Evolutionary conservation across 2,797 vertebrate genomes (phyloP), one percentile per base, ranked within the genome.

Genomic region (Fistularia tabacaria): DNA sequence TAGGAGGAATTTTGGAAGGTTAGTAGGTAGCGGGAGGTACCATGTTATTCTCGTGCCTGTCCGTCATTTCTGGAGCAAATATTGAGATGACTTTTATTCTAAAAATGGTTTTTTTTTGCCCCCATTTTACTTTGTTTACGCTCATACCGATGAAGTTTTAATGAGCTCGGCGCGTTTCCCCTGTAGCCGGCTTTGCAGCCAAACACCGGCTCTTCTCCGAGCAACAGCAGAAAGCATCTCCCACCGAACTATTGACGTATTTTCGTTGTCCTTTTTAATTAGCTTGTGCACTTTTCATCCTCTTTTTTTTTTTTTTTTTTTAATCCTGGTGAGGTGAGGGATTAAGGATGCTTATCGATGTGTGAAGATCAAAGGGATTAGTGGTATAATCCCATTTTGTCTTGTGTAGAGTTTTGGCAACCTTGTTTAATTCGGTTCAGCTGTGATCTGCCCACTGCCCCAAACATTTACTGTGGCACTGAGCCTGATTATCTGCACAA

Each of bases 301-400:
- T 62, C 45, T 70, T 54, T 57, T 62, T 77, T 54, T 63, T 39
- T 73, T 82, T 40, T 40, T 40, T 40, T 50, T 71, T 70, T 51
- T 83, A 80, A 85, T 80, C 80, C 80, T 48, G 37, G 45, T 39
- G 63, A 85, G 74, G 76, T 84, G 70, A 84, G 54, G 78, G 82
- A 85, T 89, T 87, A 83, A 38, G 54, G 68, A 73, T 83, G 50
- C 8, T 83, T 82, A 83, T 88, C 75, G 8, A 63, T 78, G 73
- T 81, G 69, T 85, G 66, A 82, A 85, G 80, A 86, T 85, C 79
- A 84, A 68, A 51, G 62, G 83, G 87, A 85, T 89, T 84, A 84
- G 54, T 43, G 45, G 53, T 62, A 66, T 88, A 86, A 91, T 88
- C 84, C 78, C 62, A 77, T 85, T 84, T 83, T 57, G 81, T 71